These are phyloP conservation scores for Burhinus bistriatus DNA, from an alignment of 2,113 vertebrate species.

Conservation along the genomic window DNA sequence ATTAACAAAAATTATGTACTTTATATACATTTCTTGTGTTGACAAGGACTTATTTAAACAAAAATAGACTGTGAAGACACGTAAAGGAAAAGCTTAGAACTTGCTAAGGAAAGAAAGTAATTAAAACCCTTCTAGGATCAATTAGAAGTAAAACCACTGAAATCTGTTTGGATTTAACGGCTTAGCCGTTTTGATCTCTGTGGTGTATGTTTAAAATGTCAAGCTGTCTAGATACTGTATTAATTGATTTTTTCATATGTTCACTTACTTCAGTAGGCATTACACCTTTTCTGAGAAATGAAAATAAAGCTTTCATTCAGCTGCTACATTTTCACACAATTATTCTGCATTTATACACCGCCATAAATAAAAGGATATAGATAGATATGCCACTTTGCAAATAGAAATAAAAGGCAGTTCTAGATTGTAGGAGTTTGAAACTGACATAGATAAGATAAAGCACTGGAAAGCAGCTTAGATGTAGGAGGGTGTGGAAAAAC, in stretches of 20 bases:
- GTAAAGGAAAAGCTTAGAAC: not conserved
- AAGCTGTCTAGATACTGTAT: not conserved
- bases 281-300: not conserved
- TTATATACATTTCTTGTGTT: not conserved
- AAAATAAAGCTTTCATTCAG: not conserved
- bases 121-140: conserved; percentile 23
- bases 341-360: not conserved
- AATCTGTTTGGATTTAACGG: conserved; percentile 18
- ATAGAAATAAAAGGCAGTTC: not conserved
- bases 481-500: not conserved
- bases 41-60: not conserved
- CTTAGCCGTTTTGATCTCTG: conserved; percentile 2
- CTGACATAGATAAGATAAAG: not conserved
- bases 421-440: not conserved
- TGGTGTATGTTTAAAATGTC: not conserved
- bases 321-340: not conserved
- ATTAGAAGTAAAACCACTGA: not conserved
- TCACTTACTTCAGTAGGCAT: not conserved
- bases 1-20: not conserved
- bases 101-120: not conserved
- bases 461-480: not conserved
- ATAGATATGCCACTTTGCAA: not conserved
- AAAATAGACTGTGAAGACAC: not conserved
- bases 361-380: not conserved
- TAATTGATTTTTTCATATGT: not conserved